Conservation (phyloP, 2,113 vertebrate species). For the Mesitornis unicolor region DNA sequence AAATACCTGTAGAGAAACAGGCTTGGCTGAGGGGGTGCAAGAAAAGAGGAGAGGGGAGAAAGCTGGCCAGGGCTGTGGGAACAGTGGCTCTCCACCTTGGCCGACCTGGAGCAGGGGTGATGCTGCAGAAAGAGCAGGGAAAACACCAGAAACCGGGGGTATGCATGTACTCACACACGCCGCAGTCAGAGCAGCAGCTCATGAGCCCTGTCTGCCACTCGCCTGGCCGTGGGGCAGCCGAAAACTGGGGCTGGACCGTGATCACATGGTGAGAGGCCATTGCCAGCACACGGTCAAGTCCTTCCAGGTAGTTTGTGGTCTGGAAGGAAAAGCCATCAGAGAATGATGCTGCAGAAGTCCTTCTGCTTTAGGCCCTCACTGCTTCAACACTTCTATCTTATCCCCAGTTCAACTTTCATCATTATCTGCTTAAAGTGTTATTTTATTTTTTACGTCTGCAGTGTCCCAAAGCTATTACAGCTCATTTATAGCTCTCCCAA, state of each 20-base stretch:
- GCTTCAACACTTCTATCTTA: neutral
- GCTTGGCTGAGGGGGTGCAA: neutral
- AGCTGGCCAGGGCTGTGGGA: rapidly evolving
- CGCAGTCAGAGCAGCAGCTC: neutral
- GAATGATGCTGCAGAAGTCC: neutral
- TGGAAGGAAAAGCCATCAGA: neutral
- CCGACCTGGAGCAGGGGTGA: no score
- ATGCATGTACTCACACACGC: neutral
- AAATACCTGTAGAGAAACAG: constrained; percentile 60
- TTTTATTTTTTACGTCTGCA: no score
- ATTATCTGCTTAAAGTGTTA: neutral
- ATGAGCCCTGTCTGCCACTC: neutral
- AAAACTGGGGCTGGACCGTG: neutral
- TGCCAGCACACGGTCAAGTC: rapidly evolving
- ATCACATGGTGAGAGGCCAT: neutral
- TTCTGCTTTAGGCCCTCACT: neutral
- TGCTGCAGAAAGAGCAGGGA: neutral
- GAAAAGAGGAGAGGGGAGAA: neutral
- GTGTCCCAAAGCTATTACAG: neutral
- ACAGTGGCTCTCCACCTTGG: neutral
- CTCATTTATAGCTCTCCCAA: neutral
- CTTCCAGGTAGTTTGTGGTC: neutral
- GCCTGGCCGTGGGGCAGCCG: rapidly evolving
- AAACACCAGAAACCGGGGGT: neutral
- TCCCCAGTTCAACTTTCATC: neutral